These are phyloP conservation scores for Galeopsomyia nigrocyanea DNA, from an alignment of 2,888 invertebrate species.

Conservation along the genomic window DNA sequence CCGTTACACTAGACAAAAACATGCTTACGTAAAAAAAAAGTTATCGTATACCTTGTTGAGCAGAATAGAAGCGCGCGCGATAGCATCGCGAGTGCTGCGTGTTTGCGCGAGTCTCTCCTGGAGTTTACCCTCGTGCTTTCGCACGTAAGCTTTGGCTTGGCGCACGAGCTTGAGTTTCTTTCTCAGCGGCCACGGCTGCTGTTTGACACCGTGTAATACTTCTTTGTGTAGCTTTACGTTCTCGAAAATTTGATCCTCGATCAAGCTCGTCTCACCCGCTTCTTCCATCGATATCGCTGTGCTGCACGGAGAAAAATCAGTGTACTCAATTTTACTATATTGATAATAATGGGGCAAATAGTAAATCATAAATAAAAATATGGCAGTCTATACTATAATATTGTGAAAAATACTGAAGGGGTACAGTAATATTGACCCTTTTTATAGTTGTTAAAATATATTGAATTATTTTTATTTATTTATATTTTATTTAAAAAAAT, in stretches of 20 bases:
- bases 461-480: too few relatives aligned
- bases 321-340: too few relatives aligned
- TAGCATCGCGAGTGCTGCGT: constrained; percentile 86
- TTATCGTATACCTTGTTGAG: constrained; percentile 76
- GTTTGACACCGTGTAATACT: constrained; percentile 87
- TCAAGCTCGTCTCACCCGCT: constrained; percentile 73
- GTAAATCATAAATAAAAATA: too few relatives aligned
- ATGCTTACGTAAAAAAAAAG: background rate
- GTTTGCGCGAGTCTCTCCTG: constrained; percentile 92
- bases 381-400: too few relatives aligned
- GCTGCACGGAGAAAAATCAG: constrained; percentile 66
- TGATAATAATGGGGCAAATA: too few relatives aligned
- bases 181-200: constrained; percentile 87
- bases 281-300: constrained; percentile 86
- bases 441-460: too few relatives aligned
- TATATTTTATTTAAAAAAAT: too few relatives aligned
- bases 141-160: constrained; percentile 88
- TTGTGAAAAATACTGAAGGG: too few relatives aligned
- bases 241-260: constrained; percentile 89
- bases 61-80: constrained; percentile 86
- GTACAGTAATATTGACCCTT: too few relatives aligned
- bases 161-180: constrained; percentile 86
- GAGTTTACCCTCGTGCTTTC: constrained; percentile 89
- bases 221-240: constrained; percentile 93
- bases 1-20: constrained; percentile 6